phyloP scores from a whole-genome alignment of 2,888 invertebrate species.

The Gymnosoma rotundatum region DNA sequence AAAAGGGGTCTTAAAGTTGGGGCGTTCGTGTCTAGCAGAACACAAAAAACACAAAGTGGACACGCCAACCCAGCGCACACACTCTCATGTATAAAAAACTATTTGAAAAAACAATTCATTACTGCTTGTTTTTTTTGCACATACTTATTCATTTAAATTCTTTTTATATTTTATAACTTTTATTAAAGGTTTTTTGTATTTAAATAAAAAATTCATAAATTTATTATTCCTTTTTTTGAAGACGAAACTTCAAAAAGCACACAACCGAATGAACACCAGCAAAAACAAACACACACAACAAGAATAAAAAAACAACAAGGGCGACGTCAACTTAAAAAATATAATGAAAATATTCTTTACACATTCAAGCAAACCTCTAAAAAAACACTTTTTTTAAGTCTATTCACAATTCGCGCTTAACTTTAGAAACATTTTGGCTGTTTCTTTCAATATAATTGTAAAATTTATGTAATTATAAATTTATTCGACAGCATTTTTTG shows the following conservation, averaged over 20 bases:
- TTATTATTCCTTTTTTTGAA: conserved; percentile 1
- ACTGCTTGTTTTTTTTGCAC: background rate
- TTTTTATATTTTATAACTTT: conserved; percentile 4
- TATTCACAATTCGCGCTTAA: conserved; percentile 7
- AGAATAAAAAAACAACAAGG: conserved; percentile 56
- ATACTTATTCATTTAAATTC: background rate
- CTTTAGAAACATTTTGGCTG: conserved; percentile 21
- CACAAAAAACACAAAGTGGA: conserved; percentile 38
- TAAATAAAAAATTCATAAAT: background rate
- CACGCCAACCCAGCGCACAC: conserved; percentile 55
- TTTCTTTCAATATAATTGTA: background rate
- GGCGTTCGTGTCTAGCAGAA: conserved; percentile 61
- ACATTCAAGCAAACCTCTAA: conserved; percentile 28
- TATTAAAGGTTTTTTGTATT: conserved; percentile 1
- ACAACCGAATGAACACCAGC: conserved; percentile 29
- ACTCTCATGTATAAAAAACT: background rate
- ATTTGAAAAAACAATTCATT: background rate
- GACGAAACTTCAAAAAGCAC: conserved; percentile 26
- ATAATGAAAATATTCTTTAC: conserved; percentile 50
- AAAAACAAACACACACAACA: conserved; percentile 49
- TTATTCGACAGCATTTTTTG: conserved; percentile 15
- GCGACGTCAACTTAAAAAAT: conserved; percentile 67
- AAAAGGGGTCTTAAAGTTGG: conserved; percentile 52
- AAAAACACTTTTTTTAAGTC: conserved; percentile 26
- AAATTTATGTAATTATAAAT: background rate